Conservation (phyloP, 2,113 vertebrate species). For the Prolemur simus region DNA sequence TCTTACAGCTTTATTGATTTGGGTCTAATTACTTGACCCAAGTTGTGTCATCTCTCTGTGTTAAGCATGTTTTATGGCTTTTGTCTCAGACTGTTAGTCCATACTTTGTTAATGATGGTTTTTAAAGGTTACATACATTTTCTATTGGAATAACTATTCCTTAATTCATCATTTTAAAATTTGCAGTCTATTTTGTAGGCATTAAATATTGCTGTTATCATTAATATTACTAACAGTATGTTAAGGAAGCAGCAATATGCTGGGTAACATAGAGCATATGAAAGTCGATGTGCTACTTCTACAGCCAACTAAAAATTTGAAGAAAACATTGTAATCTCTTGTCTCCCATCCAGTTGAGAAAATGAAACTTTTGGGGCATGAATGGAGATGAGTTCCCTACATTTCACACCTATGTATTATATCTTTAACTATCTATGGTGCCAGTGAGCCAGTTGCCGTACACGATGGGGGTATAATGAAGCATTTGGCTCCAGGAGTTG, state of each 20-base stretch:
- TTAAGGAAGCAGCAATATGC: not conserved
- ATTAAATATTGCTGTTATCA: constrained; percentile 32
- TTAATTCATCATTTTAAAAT: constrained; percentile 58
- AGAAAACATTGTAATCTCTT: not conserved
- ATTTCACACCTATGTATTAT: not conserved
- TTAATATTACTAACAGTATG: constrained; percentile 40
- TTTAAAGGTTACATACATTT: constrained; percentile 63
- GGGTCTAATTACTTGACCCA: constrained; percentile 44
- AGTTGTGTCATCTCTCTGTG: constrained; percentile 53
- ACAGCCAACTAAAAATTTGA: not conserved
- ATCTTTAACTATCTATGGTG: not conserved
- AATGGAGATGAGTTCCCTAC: not conserved
- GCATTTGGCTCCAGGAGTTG: not conserved
- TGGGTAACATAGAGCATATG: not conserved
- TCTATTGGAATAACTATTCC: not conserved
- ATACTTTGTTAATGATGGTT: constrained; percentile 46
- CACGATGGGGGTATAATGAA: not conserved
- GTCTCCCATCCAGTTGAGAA: not conserved
- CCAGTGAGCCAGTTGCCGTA: not conserved
- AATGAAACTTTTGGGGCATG: not conserved
- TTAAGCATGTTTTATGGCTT: constrained; percentile 48
- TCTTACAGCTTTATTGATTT: constrained; percentile 59
- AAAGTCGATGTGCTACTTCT: not conserved
- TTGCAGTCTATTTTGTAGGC: constrained; percentile 26
- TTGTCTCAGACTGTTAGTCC: constrained; percentile 37